Percentiles rank a stretch among this genome's conserved stretches.
These are phyloP conservation scores for Verasper variegatus DNA, from an alignment of 2,113 vertebrate species.

Conservation along the genomic window DNA sequence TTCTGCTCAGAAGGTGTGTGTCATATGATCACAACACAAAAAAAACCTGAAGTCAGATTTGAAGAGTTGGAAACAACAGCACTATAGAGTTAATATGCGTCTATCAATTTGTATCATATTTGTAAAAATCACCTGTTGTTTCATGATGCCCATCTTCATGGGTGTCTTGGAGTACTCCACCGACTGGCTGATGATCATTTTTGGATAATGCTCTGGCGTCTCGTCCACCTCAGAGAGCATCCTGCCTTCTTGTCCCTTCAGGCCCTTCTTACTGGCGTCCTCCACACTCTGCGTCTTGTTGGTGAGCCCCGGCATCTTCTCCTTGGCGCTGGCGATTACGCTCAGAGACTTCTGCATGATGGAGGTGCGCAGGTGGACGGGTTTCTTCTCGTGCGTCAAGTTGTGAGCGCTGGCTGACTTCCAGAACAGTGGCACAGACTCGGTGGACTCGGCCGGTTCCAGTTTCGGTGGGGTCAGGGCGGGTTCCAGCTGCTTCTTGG, in stretches of 20 bases:
- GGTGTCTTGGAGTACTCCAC: constrained; percentile 90
- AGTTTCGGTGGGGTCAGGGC: constrained; percentile 60
- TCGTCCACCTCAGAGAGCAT: constrained; percentile 86
- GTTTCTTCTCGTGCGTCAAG: constrained; percentile 93
- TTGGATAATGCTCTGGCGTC: constrained; percentile 84
- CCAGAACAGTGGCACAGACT: constrained; percentile 94
- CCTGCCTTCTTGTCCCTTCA: constrained; percentile 85
- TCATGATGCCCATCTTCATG: constrained; percentile 96
- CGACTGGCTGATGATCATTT: constrained; percentile 86
- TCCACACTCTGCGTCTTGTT: constrained; percentile 88
- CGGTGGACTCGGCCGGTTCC: constrained; percentile 86
- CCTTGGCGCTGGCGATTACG: constrained; percentile 96
- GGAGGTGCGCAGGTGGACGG: constrained; percentile 90
- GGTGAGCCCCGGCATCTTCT: constrained; percentile 91
- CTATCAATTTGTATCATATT: background rate
- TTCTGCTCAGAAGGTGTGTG: background rate
- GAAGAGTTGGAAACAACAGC: background rate
- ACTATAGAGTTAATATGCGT: background rate
- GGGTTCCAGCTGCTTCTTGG: constrained; percentile 81
- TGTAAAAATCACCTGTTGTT: constrained; percentile 84
- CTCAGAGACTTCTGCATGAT: constrained; percentile 98
- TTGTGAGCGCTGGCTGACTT: constrained; percentile 98
- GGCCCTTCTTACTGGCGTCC: constrained; percentile 83
- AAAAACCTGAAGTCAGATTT: background rate
- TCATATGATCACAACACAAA: background rate